Conservation (phyloP, 2,113 vertebrate genomes). For the Campylomormyrus numenius region DNA sequence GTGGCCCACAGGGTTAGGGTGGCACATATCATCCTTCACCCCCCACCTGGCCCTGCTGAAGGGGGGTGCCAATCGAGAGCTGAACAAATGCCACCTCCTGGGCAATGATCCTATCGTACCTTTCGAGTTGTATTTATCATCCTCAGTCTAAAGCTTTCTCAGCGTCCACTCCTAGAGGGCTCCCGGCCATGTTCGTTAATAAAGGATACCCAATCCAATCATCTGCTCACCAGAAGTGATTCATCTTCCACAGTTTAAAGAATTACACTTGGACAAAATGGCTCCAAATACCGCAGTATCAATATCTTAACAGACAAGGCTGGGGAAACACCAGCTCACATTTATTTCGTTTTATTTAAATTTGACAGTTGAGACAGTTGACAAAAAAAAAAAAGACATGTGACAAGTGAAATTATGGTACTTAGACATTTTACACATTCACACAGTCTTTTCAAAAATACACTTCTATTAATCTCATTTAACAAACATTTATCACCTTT, state of each 20-base stretch:
- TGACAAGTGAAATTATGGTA: slow-evolving; percentile 2
- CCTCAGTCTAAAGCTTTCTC: background rate
- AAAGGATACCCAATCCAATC: background rate
- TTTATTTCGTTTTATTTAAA: slow-evolving; percentile 54
- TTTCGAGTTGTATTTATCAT: background rate
- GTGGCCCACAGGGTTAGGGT: background rate
- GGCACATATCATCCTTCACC: background rate
- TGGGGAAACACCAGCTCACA: background rate
- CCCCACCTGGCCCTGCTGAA: background rate
- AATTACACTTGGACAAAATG: background rate
- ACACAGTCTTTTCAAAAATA: slow-evolving; percentile 9
- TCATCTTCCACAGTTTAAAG: background rate
- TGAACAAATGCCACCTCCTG: background rate
- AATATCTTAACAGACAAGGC: background rate
- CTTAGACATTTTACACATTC: slow-evolving; percentile 1
- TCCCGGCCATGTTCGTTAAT: background rate
- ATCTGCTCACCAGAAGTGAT: background rate
- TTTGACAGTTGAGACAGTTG: slow-evolving; percentile 52
- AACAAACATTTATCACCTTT: background rate
- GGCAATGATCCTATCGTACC: background rate
- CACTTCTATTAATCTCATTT: background rate
- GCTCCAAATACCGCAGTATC: background rate
- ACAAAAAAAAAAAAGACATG: slow-evolving; percentile 32
- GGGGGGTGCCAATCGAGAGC: background rate
- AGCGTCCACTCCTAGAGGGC: background rate